Base-by-base conservation (phyloP, 2,113 vertebrate species). In the Microtus oregoni region DNA sequence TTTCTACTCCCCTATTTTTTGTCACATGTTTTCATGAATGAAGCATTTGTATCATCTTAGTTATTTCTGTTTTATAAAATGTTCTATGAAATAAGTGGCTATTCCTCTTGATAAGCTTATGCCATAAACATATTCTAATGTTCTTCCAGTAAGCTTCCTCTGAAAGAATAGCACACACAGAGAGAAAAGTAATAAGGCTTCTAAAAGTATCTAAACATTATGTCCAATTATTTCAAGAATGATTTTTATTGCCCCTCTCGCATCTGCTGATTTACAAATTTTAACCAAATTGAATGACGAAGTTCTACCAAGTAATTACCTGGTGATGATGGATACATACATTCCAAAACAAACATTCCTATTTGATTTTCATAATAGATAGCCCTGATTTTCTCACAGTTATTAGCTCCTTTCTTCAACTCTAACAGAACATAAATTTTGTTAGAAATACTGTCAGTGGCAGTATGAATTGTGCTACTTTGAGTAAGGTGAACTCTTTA, bases 381-480 rank as follows among this genome's bases (percentile, higher is more conserved):
- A 30, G 86, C 44, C 30, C 73, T 82, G 28, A n/a, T 20, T 47
- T 86, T 82, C 47, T 67, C 89, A 85, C 6, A 89, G 28, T 32
- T n/a, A 92, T 91, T 70, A 65, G 72, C 26, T 88, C 12, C 4
- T 91, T 93, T 86, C 63, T 91, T 95, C 24, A 47, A 6, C 76
- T 94, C 52, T 96, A 77, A 89, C 41, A 97, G 63, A 93, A 72
- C 30, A 68, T 97, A 65, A 79, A 28, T 83, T 93, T 91, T 91
- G 47, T 78, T 96, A 77, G 52, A 82, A 61, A 35, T 78, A 61
- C 47, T 86, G 52, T 94, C 73, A 58, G 86, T 91, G n/a, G 35
- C 55, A 28, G 6, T 75, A 86, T 73, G 52, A 89, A 30, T 78
- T 47, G 20, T 52, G 30, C 68, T 30, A 55, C 58, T 76, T 68